A percentile compares a stretch with the other conserved stretches of the same genome.
Conservation (phyloP, 2,797 vertebrate species). For the Kryptolebias ocellatus region DNA sequence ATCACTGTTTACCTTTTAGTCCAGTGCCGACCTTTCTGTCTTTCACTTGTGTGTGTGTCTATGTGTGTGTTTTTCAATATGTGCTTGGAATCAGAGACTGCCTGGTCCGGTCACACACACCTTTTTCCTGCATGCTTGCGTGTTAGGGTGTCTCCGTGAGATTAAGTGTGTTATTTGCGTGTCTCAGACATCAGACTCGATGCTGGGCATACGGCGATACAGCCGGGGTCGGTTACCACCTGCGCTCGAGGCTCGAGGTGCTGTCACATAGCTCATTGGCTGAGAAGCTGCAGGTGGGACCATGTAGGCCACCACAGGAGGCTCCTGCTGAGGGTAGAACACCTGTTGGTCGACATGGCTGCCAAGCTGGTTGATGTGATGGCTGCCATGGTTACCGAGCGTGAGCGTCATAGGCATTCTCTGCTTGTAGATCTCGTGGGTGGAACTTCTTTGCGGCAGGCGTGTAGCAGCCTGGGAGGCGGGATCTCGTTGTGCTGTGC, state of each 20-base stretch:
- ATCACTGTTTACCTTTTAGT: conserved; percentile 55
- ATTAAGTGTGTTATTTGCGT: conserved; percentile 37
- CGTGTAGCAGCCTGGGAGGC: conserved; percentile 76
- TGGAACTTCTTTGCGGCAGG: conserved; percentile 88
- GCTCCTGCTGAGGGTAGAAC: conserved; percentile 91
- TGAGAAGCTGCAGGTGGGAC: conserved; percentile 80
- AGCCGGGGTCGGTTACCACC: conserved; percentile 92
- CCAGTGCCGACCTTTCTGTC: conserved; percentile 25
- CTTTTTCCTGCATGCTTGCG: conserved; percentile 60
- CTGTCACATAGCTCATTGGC: conserved; percentile 89
- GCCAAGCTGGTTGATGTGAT: conserved; percentile 73
- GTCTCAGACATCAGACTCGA: conserved; percentile 97
- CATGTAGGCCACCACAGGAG: conserved; percentile 92
- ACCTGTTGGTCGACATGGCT: conserved; percentile 79
- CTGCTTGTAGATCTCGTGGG: conserved; percentile 94
- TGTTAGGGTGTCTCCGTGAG: conserved; percentile 57
- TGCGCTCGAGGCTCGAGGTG: conserved; percentile 92
- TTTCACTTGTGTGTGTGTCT: conserved; percentile 36
- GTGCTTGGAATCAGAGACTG: conserved; percentile 66
- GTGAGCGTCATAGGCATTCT: conserved; percentile 87
- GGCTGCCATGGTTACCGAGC: conserved; percentile 88
- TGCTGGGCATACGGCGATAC: conserved; percentile 99
- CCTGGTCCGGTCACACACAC: conserved; percentile 64
- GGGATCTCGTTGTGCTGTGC: conserved; percentile 75
- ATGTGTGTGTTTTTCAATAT: conserved; percentile 32